These are phyloP conservation scores for Poecilia velifera DNA, from an alignment of 2,797 vertebrate species.

Conservation along the genomic window DNA sequence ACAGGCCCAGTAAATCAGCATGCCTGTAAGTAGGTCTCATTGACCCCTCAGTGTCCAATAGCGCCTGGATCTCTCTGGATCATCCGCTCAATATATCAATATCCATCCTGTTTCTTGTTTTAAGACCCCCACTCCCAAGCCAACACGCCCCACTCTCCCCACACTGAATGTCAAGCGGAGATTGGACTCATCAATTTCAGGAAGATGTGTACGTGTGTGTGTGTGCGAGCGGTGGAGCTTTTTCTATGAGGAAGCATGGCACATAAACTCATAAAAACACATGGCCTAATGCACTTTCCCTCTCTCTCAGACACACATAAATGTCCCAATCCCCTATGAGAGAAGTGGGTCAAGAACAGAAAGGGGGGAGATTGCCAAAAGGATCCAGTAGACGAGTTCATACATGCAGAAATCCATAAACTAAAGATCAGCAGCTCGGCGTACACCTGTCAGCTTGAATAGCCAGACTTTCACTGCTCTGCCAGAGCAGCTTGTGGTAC, in stretches of 20 bases:
- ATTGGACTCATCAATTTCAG: constrained; percentile 78
- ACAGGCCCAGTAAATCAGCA: constrained; percentile 75
- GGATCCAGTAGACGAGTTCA: constrained; percentile 73
- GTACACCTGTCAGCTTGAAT: constrained; percentile 69
- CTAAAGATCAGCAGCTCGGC: constrained; percentile 73
- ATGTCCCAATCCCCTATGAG: constrained; percentile 48
- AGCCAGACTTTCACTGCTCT: constrained; percentile 57
- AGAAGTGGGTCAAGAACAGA: constrained; percentile 64
- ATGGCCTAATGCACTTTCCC: constrained; percentile 22
- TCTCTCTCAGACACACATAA: constrained; percentile 38
- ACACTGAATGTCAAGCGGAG: constrained; percentile 72
- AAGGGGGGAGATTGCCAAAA: constrained; percentile 45
- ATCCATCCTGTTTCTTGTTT: constrained; percentile 75
- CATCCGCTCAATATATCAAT: constrained; percentile 78
- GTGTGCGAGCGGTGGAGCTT: constrained; percentile 14
- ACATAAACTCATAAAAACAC: constrained; percentile 48
- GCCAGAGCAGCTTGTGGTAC: constrained; percentile 58
- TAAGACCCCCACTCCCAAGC: constrained; percentile 49
- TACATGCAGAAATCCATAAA: constrained; percentile 76
- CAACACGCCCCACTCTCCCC: constrained; percentile 39
- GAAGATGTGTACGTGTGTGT: constrained; percentile 13
- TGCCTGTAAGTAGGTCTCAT: constrained; percentile 77
- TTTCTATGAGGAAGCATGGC: constrained; percentile 39
- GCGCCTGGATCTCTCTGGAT: constrained; percentile 73
- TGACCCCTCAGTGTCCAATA: constrained; percentile 72